A percentile compares a stretch with the other conserved stretches of the same genome.
Evolutionary conservation across 2,797 vertebrate species (phyloP).

Genomic region (Anableps anableps): DNA sequence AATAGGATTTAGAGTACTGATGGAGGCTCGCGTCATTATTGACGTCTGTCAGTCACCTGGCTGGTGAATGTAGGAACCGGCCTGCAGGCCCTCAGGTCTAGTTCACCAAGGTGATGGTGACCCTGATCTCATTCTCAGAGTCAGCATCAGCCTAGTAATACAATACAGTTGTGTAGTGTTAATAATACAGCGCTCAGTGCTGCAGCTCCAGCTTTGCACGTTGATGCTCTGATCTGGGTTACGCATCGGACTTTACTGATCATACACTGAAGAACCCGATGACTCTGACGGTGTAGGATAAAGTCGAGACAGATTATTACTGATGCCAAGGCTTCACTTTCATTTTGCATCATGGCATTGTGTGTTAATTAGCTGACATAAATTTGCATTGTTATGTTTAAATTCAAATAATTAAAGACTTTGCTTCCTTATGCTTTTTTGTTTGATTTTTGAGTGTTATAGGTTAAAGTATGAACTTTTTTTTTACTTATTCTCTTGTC

Average conservation of each 20-base stretch:
- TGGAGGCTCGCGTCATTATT: neutral
- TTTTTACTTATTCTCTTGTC: neutral
- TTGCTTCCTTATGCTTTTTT: neutral
- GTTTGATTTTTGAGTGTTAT: slow-evolving; percentile 12
- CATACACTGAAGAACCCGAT: slow-evolving; percentile 10
- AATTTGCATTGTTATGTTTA: neutral
- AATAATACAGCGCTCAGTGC: slow-evolving; percentile 21
- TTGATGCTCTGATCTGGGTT: slow-evolving; percentile 61
- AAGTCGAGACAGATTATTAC: slow-evolving; percentile 33
- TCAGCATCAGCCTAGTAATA: slow-evolving; percentile 42
- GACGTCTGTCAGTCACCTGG: slow-evolving; percentile 12
- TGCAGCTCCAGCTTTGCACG: slow-evolving; percentile 6
- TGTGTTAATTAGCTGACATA: neutral
- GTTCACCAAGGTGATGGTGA: slow-evolving; percentile 48
- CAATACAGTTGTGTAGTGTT: slow-evolving; percentile 16
- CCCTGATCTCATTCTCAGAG: slow-evolving; percentile 56
- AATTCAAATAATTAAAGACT: neutral
- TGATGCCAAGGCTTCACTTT: neutral
- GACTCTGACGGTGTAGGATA: slow-evolving; percentile 48
- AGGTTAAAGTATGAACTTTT: neutral
- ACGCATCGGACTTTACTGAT: slow-evolving; percentile 31
- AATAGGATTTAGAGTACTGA: fast-evolving
- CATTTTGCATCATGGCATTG: slow-evolving; percentile 2
- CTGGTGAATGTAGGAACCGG: neutral
- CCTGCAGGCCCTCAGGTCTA: neutral